phyloP scores from a whole-genome alignment of 2,797 vertebrate species.

The Staurois parvus region DNA sequence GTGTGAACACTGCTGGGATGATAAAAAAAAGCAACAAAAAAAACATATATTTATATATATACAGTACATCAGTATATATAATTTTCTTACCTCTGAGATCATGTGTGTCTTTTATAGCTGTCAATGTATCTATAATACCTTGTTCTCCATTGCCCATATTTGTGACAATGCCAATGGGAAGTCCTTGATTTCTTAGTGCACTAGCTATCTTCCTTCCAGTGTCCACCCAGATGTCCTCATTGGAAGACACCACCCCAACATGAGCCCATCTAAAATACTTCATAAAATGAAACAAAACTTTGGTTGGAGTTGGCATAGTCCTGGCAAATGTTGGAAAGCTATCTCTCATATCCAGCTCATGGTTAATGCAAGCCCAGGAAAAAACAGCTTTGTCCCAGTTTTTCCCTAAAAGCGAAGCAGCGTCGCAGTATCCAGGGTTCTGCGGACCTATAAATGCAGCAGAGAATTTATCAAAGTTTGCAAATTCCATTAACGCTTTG shows the following conservation, averaged over 20 bases:
- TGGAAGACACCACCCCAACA: slow-evolving; percentile 83
- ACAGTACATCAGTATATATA: too few relatives aligned
- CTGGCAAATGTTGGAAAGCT: slow-evolving; percentile 80
- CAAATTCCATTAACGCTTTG: slow-evolving; percentile 79
- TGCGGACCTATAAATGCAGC: slow-evolving; percentile 85
- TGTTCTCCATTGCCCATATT: slow-evolving; percentile 77
- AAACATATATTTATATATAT: too few relatives aligned
- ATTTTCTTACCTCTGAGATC: slow-evolving; percentile 80
- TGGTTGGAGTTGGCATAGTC: slow-evolving; percentile 80
- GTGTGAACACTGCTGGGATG: too few relatives aligned
- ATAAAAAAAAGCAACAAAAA: too few relatives aligned
- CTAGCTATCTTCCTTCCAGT: slow-evolving; percentile 82
- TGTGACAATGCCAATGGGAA: slow-evolving; percentile 81
- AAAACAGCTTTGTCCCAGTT: slow-evolving; percentile 91
- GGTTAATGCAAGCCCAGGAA: slow-evolving; percentile 85
- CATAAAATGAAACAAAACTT: slow-evolving; percentile 82
- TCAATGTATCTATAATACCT: slow-evolving; percentile 76
- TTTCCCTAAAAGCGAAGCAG: slow-evolving; percentile 82
- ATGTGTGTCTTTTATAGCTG: slow-evolving; percentile 75
- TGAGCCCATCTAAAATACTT: slow-evolving; percentile 89
- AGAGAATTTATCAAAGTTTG: slow-evolving; percentile 77
- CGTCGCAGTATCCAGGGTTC: slow-evolving; percentile 90
- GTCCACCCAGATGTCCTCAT: slow-evolving; percentile 85
- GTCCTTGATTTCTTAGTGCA: slow-evolving; percentile 76
- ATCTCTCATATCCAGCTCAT: slow-evolving; percentile 78